Percentiles rank a stretch among this genome's conserved stretches.
These are phyloP conservation scores for Dendroctonus valens DNA, from an alignment of 1,140 invertebrate species.

Conservation along the genomic window DNA sequence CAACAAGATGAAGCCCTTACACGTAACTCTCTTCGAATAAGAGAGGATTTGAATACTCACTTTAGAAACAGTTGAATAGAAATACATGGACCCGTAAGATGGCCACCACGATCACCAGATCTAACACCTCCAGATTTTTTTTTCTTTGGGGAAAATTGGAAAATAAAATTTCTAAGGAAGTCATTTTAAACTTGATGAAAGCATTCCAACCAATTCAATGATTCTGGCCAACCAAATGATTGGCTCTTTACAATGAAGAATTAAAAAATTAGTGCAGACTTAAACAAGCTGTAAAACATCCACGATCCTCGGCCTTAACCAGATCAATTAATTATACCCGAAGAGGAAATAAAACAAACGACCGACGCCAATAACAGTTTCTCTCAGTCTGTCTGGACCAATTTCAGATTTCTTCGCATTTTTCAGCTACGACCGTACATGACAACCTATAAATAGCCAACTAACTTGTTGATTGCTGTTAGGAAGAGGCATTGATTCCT, in stretches of 20 bases:
- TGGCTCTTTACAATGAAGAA: background rate
- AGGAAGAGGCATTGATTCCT: background rate
- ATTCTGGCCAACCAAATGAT: background rate
- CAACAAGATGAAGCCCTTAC: no score
- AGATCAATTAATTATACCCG: slow-evolving; percentile 1
- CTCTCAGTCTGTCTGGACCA: slow-evolving; percentile 31
- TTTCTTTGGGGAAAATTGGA: no score
- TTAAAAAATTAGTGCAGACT: background rate
- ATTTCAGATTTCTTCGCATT: slow-evolving; percentile 17
- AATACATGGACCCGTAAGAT: no score
- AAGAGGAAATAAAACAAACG: slow-evolving; percentile 27
- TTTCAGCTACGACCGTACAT: background rate
- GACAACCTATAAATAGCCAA: background rate
- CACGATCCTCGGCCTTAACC: background rate
- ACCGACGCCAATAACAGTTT: slow-evolving; percentile 31
- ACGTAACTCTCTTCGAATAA: no score
- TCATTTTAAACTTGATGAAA: background rate
- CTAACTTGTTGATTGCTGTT: background rate
- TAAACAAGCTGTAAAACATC: slow-evolving; percentile 4
- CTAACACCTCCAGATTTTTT: no score
- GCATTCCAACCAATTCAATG: background rate
- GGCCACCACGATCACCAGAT: no score
- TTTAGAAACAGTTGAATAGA: no score
- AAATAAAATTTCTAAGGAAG: no score
- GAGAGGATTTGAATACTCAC: no score